Conservation (phyloP, 2,888 invertebrate genomes). For the Agrotis exclamationis region DNA sequence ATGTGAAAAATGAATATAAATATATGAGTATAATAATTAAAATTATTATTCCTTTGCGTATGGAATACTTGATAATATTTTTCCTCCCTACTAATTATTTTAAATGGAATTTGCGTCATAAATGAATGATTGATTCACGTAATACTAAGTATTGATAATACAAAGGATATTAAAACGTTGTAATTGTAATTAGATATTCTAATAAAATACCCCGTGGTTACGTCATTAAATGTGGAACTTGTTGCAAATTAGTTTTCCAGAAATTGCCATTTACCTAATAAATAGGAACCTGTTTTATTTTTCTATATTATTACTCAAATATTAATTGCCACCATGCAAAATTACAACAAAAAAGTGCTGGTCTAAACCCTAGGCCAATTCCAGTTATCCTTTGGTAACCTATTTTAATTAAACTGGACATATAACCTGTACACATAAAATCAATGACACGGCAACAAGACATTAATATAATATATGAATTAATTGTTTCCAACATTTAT, state of each 20-base stretch:
- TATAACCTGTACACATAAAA: conserved; percentile 38
- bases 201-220: conserved; percentile 24
- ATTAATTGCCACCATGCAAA: not conserved
- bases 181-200: not conserved
- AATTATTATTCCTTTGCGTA: not conserved
- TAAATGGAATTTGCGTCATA: conserved; percentile 35
- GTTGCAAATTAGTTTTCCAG: not conserved
- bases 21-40: not conserved
- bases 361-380: not conserved
- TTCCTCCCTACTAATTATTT: conserved; percentile 24
- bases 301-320: not conserved
- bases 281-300: not conserved
- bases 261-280: not conserved
- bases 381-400: not conserved
- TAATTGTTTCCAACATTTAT: conserved; percentile 35
- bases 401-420: conserved; percentile 7
- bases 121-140: conserved; percentile 40
- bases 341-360: conserved; percentile 7
- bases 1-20: too few relatives aligned
- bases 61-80: conserved; percentile 11
- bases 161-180: not conserved
- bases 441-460: conserved; percentile 13
- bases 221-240: not conserved
- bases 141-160: conserved; percentile 1
- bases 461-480: conserved; percentile 39